Evolutionary conservation across 2,797 vertebrate species (phyloP), one percentile per base, ranked within the genome.

Genomic region (Intellagama lesueurii): DNA sequence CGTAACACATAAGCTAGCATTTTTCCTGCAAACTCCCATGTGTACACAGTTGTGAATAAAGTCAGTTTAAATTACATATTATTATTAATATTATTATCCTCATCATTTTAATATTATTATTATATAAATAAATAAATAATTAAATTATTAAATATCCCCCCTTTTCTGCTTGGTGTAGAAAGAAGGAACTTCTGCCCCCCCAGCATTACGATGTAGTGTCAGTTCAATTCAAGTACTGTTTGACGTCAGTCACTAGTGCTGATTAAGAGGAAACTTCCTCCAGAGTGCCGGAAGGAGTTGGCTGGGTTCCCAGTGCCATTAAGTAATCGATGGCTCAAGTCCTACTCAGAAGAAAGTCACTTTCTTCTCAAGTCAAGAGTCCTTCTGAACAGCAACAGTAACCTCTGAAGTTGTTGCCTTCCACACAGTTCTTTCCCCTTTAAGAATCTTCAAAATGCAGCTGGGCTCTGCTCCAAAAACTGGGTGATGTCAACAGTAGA

Each of bases 41-140:
- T 82, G 68, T n/a, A 81, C n/a, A 81, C 28, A 89, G n/a, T 16
- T 32, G 52, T 86, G 81, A 86, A 86, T 72, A 60, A 85, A 69
- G 79, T 86, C 89, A 90, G 89, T 69, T 85, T 75, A 90, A 86
- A 86, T 86, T 79, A 89, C 49, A 73, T 8, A 79, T 40, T 22
- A 16, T 47, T 72, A 85, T 60, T 60, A 79, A 83, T 35, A 81
- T 81, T 85, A 77, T 52, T 84, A 72, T 72, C n/a, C 70, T 49
- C 49, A 87, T 26, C 2, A 56, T 56, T 11, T 19, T 64, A 64
- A 64, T 28, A 81, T 40, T 47, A 79, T 49, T 64, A 81, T 60
- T 60, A 83, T 7, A 32, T 75, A 81, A 35, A 12, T 89, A 73
- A 86, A 88, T 88, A 88, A 88, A 90, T 90, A 90, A 90, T 90